Evolutionary conservation across 2,888 invertebrate species (phyloP).

Genomic region (Erebia aethiops): DNA sequence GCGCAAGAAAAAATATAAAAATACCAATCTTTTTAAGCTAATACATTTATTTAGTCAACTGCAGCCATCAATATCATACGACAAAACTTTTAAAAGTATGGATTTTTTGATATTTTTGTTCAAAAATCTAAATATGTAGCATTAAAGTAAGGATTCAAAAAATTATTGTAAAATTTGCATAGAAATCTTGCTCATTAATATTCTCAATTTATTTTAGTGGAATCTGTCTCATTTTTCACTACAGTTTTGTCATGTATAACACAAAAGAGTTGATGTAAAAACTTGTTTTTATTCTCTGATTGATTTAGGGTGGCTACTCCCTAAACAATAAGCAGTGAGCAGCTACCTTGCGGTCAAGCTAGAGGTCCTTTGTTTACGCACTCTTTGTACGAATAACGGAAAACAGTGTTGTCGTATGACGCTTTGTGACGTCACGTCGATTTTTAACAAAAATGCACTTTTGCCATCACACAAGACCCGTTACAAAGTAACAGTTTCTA

Average conservation of each 20-base stretch:
- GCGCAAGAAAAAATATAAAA: too few species aligned
- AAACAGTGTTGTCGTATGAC: slow-evolving; percentile 52
- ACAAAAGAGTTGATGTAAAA: slow-evolving; percentile 34
- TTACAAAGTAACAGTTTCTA: slow-evolving; percentile 74
- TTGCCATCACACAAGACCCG: slow-evolving; percentile 67
- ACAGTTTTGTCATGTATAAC: slow-evolving; percentile 18
- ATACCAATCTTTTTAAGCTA: neutral
- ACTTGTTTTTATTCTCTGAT: slow-evolving; percentile 44
- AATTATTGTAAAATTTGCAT: neutral
- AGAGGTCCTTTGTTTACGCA: slow-evolving; percentile 61
- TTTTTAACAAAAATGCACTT: slow-evolving; percentile 74
- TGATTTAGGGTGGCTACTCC: slow-evolving; percentile 57
- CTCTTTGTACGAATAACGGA: slow-evolving; percentile 72
- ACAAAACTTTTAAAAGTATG: neutral
- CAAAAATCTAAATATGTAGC: neutral
- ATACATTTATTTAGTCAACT: neutral
- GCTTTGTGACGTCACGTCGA: slow-evolving; percentile 74
- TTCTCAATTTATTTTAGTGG: neutral
- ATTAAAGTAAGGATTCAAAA: neutral
- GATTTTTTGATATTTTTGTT: neutral
- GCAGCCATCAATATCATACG: neutral
- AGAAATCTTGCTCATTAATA: neutral
- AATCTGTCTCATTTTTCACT: neutral
- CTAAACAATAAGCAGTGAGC: slow-evolving; percentile 60
- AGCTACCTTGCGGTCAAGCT: slow-evolving; percentile 73